These are phyloP conservation scores for Epiperipatus broadwayi DNA, from an alignment of 2,888 invertebrate genomes.

Conservation along the genomic window DNA sequence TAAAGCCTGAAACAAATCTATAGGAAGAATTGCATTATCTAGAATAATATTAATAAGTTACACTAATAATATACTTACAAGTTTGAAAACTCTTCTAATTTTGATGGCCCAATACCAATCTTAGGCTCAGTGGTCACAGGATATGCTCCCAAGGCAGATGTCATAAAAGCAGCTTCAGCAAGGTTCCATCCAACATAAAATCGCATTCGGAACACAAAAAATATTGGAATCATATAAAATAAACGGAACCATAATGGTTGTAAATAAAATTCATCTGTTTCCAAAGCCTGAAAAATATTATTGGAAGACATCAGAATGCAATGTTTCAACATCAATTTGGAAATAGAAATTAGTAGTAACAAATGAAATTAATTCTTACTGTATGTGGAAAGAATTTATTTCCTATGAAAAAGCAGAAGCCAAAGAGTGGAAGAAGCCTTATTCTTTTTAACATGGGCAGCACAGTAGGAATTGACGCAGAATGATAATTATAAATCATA, in stretches of 20 bases:
- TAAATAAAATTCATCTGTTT: conserved; percentile 52
- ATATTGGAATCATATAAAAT: conserved; percentile 65
- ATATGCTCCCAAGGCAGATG: conserved; percentile 78
- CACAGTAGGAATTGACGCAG: conserved; percentile 41
- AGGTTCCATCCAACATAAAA: conserved; percentile 74
- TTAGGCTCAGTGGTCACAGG: conserved; percentile 50
- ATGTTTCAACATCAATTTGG: too few relatives aligned
- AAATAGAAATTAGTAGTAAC: conserved; percentile 13
- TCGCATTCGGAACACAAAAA: conserved; percentile 67
- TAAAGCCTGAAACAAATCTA: too few relatives aligned
- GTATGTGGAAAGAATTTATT: conserved; percentile 51
- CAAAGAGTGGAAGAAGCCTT: conserved; percentile 44
- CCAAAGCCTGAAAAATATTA: conserved; percentile 53
- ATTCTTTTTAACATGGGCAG: conserved; percentile 44
- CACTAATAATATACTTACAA: too few relatives aligned
- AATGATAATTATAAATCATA: conserved; percentile 42
- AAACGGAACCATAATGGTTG: conserved; percentile 54
- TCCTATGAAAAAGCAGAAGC: conserved; percentile 42
- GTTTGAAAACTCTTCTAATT: too few relatives aligned
- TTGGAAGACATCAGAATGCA: too few relatives aligned
- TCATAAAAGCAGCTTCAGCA: conserved; percentile 79
- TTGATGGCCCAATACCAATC: conserved; percentile 64
- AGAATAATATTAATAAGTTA: too few relatives aligned
- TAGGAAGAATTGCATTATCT: too few relatives aligned
- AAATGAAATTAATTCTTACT: conserved; percentile 34